Percentiles rank a stretch among this genome's conserved stretches.
phyloP scores from a whole-genome alignment of 2,888 invertebrate genomes.

The Odontothrips loti region DNA sequence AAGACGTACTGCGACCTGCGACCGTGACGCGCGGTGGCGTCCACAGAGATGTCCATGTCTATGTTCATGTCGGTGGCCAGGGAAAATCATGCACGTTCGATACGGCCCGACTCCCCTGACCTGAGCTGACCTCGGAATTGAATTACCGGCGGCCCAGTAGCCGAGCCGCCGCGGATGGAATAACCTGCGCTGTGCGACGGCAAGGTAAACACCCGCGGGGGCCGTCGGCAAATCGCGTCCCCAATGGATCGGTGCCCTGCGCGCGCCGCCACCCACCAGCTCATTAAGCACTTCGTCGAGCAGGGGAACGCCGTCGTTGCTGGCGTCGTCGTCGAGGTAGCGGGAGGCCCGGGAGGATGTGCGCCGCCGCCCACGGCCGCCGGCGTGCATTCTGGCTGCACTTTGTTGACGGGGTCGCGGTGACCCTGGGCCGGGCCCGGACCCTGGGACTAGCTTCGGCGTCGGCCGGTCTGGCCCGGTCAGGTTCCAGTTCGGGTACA shows the following conservation, averaged over 20 bases:
- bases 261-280: neutral
- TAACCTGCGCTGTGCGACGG: neutral
- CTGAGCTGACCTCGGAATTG: neutral
- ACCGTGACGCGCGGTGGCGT: no score
- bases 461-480: neutral
- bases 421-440: neutral
- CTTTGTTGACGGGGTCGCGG: neutral
- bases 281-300: neutral
- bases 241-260: neutral
- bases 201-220: neutral
- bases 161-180: neutral
- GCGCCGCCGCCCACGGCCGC: neutral
- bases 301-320: neutral
- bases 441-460: neutral
- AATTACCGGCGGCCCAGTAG: neutral
- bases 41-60: no score
- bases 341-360: neutral
- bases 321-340: conserved; percentile 1
- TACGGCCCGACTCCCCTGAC: no score
- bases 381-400: neutral
- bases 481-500: neutral
- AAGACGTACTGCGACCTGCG: no score
- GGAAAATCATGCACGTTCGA: no score
- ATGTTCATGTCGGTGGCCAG: no score
- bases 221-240: neutral